Base-by-base conservation (phyloP, 23 tunicate genomes). In the Styela clava region DNA sequence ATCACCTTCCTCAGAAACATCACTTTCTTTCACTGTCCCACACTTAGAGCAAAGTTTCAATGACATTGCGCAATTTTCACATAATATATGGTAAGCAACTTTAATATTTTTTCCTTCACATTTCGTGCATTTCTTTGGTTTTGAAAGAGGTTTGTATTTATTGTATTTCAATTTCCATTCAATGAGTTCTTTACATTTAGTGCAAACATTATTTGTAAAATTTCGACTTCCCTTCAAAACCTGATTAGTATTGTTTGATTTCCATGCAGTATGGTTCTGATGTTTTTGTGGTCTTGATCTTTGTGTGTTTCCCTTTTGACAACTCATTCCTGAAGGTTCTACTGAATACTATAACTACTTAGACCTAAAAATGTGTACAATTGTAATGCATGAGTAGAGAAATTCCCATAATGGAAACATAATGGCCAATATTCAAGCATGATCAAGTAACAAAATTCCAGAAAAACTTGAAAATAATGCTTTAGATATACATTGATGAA, bases 201-300 rank as follows among this genome's bases (percentile, higher is more conserved):
- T 25, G 52, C 81, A 76, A 23, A 76, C 22, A 24, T 29, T 52
- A 20, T 52, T 27, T 9, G 2, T 51, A 16, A 1, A 52, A 9
- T 24, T 29, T 0, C 44, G 35, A 44, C 29, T 52, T n/a, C 27
- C 25, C 67, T 26, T 44, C 18, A 52, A 24, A 37, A 29, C 16
- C 16, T 25, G 30, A 26, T 76, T 44, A 22, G 81, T 16, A 37
- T 36, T 24, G 33, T 76, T 76, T 0, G 81, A 76, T 52, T 76
- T 76, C 81, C 81, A 76, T 21, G 64, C 67, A 9, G 81, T 76
- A 64, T 76, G 81, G 24, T 76, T 76, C 27, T 76, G 81, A 76
- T 76, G 81, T 44, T 76, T 76, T n/a, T 76, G 81, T 9, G 81
- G 81, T 18, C 81, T 52, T 22, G 16, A 16, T 52, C 81, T 76